Conservation (phyloP, 2,113 vertebrate species). For the Argyrosomus japonicus region DNA sequence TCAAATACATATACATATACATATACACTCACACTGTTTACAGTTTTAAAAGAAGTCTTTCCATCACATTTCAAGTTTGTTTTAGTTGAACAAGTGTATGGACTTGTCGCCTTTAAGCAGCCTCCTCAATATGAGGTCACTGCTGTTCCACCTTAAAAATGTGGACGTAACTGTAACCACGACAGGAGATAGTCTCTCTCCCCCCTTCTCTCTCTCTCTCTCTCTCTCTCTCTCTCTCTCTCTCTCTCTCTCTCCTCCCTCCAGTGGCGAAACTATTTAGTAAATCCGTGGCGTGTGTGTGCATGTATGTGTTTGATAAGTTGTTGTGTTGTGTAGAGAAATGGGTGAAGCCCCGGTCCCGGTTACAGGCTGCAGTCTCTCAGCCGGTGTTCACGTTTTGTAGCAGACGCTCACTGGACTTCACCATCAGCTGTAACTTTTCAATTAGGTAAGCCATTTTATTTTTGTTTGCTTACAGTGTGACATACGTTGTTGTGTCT, state of each 20-base stretch:
- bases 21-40: no score
- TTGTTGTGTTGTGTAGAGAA: constrained; percentile 21
- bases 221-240: neutral
- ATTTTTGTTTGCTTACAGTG: neutral
- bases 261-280: constrained; percentile 29
- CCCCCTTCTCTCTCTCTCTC: neutral
- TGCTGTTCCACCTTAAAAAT: constrained; percentile 74
- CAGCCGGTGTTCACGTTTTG: neutral
- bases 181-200: neutral
- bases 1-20: no score
- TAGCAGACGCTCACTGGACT: neutral
- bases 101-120: neutral
- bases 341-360: neutral
- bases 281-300: constrained; percentile 4
- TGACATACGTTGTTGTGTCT: neutral
- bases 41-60: no score
- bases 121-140: neutral
- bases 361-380: neutral
- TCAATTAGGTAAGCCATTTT: constrained; percentile 42
- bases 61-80: neutral
- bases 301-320: constrained; percentile 3
- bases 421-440: constrained; percentile 15
- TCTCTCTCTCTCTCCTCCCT: constrained; percentile 27
- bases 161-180: neutral
- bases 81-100: neutral